Percentiles rank a stretch among this genome's conserved stretches.
phyloP scores from a whole-genome alignment of 2,888 invertebrate genomes.

The Drosophila macrospina region DNA sequence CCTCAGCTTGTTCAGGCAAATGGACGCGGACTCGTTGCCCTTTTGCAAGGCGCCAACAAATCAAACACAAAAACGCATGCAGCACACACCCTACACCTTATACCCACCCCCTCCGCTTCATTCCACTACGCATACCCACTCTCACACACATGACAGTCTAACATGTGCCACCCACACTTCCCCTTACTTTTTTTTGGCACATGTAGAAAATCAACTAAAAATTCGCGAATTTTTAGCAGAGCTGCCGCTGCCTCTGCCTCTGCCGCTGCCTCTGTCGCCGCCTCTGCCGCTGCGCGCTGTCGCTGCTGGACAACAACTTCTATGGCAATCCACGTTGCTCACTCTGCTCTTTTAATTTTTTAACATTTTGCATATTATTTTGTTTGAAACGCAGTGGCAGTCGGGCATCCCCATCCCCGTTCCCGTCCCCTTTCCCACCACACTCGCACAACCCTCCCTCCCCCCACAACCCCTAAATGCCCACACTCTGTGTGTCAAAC shows the following conservation, averaged over 20 bases:
- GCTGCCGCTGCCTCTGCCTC: conserved; percentile 20
- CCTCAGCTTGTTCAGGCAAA: conserved; percentile 24
- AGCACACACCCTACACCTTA: conserved; percentile 13
- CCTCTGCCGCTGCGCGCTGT: not conserved
- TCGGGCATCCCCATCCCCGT: conserved; percentile 7
- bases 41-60: conserved; percentile 80
- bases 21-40: conserved; percentile 60
- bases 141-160: conserved; percentile 3
- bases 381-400: conserved; percentile 73
- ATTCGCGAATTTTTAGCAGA: conserved; percentile 72
- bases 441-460: too few relatives aligned
- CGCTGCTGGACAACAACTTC: conserved; percentile 63
- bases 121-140: not conserved
- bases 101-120: not conserved
- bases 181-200: conserved; percentile 29
- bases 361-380: conserved; percentile 82
- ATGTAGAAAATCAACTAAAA: conserved; percentile 77
- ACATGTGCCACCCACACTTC: conserved; percentile 2
- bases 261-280: conserved; percentile 25
- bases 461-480: conserved; percentile 3
- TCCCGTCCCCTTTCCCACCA: too few relatives aligned
- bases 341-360: conserved; percentile 71
- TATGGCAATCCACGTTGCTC: conserved; percentile 37
- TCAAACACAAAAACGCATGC: conserved; percentile 69
- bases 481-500: conserved; percentile 63